phyloP scores from a whole-genome alignment of 2,888 invertebrate species.

The Orthosia incerta region DNA sequence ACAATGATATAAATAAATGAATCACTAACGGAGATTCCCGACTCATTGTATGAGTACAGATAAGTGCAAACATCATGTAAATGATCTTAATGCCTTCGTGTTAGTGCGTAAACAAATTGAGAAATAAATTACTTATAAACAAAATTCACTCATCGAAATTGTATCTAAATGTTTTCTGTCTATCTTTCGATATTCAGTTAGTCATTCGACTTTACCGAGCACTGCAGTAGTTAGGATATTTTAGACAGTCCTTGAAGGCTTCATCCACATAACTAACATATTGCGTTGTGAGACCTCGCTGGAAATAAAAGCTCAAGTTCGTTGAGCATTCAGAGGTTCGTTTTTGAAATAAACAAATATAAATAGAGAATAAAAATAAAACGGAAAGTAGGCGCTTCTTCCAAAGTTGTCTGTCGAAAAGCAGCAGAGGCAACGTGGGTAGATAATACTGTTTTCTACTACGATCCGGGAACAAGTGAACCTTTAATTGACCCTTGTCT shows the following conservation, averaged over 20 bases:
- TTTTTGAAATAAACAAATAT: slow-evolving; percentile 43
- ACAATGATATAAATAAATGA: slow-evolving; percentile 66
- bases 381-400: slow-evolving; percentile 2
- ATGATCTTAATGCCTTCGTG: slow-evolving; percentile 58
- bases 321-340: slow-evolving; percentile 33
- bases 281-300: slow-evolving; percentile 50
- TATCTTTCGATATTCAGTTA: slow-evolving; percentile 66
- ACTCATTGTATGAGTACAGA: slow-evolving; percentile 48
- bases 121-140: slow-evolving; percentile 70
- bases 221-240: slow-evolving; percentile 33
- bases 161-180: slow-evolving; percentile 64
- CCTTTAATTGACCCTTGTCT: slow-evolving; percentile 49
- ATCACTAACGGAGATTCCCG: slow-evolving; percentile 69
- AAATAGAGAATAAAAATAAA: slow-evolving; percentile 41
- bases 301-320: slow-evolving; percentile 47
- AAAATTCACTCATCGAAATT: slow-evolving; percentile 62
- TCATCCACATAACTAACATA: slow-evolving; percentile 35
- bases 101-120: slow-evolving; percentile 69
- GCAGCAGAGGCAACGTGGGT: not conserved
- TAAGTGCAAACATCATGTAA: slow-evolving; percentile 57
- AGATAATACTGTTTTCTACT: slow-evolving; percentile 11
- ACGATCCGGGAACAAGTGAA: slow-evolving; percentile 31
- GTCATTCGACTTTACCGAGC: slow-evolving; percentile 50
- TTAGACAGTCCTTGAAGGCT: slow-evolving; percentile 42
- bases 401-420: not conserved